Conservation (phyloP, 2,888 invertebrate species). For the Oeneis ivallda region DNA sequence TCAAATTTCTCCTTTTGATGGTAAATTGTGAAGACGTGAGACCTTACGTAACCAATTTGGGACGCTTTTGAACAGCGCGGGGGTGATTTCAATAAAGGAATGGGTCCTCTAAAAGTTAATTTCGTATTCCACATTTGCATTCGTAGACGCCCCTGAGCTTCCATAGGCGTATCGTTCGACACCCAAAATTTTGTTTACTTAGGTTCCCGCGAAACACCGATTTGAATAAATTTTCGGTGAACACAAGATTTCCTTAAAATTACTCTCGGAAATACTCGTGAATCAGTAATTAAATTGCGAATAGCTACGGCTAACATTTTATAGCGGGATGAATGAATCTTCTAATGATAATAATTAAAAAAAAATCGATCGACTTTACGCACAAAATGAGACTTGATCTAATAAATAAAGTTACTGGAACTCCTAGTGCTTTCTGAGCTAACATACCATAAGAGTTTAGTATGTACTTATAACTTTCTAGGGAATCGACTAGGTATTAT, state of each 20-base stretch:
- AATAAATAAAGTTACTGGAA: not conserved
- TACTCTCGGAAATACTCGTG: conserved; percentile 38
- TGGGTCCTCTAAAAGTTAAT: conserved; percentile 46
- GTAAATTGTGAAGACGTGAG: conserved; percentile 38
- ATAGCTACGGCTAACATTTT: not conserved
- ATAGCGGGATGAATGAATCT: not conserved
- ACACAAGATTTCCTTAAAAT: conserved; percentile 45
- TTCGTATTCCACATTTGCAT: conserved; percentile 48
- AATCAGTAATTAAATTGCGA: not conserved
- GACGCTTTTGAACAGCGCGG: conserved; percentile 45
- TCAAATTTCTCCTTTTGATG: conserved; percentile 53
- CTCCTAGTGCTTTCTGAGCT: not conserved
- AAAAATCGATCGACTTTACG: not conserved
- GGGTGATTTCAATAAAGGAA: conserved; percentile 46
- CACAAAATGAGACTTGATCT: not conserved
- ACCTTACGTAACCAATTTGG: conserved; percentile 46
- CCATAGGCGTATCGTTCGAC: conserved; percentile 43
- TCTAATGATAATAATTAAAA: not conserved
- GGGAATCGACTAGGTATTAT: not conserved
- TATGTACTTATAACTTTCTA: not conserved
- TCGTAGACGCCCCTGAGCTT: conserved; percentile 38
- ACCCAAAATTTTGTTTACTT: conserved; percentile 58
- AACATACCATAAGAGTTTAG: not conserved
- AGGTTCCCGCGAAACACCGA: conserved; percentile 55
- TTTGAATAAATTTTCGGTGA: conserved; percentile 62